Evolutionary conservation across 92 coral and sea anemone species (phyloP), one percentile per base, ranked within the genome.

Genomic region (Ricordea florida): DNA sequence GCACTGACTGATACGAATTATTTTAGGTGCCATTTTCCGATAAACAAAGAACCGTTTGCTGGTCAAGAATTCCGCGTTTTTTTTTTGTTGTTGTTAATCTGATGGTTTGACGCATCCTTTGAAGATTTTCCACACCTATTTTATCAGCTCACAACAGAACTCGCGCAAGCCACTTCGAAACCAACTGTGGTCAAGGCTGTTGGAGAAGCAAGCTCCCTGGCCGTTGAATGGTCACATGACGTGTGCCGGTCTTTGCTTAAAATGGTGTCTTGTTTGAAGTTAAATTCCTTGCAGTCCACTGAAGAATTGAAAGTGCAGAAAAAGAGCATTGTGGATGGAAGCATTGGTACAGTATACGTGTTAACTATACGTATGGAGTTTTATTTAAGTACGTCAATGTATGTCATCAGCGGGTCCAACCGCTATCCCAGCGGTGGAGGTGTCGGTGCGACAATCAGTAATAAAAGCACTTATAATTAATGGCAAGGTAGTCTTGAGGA

Each of bases 161-260:
- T 82, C 35, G 20, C 1, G 36, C 17, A 28, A 35, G 26, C 30
- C 57, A 29, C 29, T 16, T 29, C 37, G 42, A 56, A 36, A 70
- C 63, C 46, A 16, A 2, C 52, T 6, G 60, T 42, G 16, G 25
- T 91, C 25, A 79, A 40, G 20, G 57, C 67, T 20, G 59, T 42
- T 58, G 87, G 69, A 2, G 91, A 91, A 24, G 93, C 83, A 1
- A 79, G 76, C 55, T 84, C 91, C 37, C 49, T 91, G 62, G 71
- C 62, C 8, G 21, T 84, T 16, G 90, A 91, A 50, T 91, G 97
- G 93, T 91, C 97, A 46, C 93, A 88, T 74, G 88, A 88, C 45
- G 90, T 91, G 7, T 91, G 88, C 47, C 53, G 38, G 45, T 55
- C 86, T 30, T 17, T 91, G 49, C 44, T 88, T 9, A 67, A 81